Conservation (phyloP, 2,888 invertebrate species). For the Cabera pusaria region DNA sequence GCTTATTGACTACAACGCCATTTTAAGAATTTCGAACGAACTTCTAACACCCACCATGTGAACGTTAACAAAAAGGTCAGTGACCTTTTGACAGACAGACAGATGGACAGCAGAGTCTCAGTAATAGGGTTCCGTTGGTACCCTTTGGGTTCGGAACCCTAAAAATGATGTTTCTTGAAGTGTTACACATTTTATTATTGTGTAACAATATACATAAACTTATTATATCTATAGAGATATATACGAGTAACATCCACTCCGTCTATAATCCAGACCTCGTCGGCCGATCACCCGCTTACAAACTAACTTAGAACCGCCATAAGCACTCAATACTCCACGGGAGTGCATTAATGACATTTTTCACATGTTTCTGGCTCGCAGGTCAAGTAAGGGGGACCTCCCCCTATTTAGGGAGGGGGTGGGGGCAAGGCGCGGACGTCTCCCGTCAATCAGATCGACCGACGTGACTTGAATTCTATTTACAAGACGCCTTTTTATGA, state of each 20-base stretch:
- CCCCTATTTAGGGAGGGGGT: constrained; percentile 11
- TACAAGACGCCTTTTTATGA: constrained; percentile 64
- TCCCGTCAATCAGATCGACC: constrained; percentile 79
- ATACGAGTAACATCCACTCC: too few relatives aligned
- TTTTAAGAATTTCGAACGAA: too few relatives aligned
- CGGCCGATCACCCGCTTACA: constrained; percentile 24
- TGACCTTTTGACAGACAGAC: too few relatives aligned
- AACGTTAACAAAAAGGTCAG: too few relatives aligned
- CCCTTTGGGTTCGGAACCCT: too few relatives aligned
- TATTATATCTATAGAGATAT: too few relatives aligned
- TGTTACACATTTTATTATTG: too few relatives aligned
- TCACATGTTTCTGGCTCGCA: constrained; percentile 76
- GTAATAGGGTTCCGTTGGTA: too few relatives aligned
- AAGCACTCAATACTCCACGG: constrained; percentile 42
- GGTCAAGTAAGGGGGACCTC: constrained; percentile 57
- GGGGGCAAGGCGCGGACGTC: constrained; percentile 70
- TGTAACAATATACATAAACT: neutral
- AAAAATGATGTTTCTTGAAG: too few relatives aligned
- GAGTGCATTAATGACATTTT: constrained; percentile 81
- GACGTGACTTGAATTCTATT: constrained; percentile 73
- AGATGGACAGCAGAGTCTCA: too few relatives aligned
- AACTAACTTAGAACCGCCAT: constrained; percentile 21
- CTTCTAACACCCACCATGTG: too few relatives aligned
- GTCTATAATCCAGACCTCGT: constrained; percentile 23
- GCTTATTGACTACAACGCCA: too few relatives aligned